phyloP scores from a whole-genome alignment of 2,797 vertebrate genomes.

The Podarcis lilfordi region DNA sequence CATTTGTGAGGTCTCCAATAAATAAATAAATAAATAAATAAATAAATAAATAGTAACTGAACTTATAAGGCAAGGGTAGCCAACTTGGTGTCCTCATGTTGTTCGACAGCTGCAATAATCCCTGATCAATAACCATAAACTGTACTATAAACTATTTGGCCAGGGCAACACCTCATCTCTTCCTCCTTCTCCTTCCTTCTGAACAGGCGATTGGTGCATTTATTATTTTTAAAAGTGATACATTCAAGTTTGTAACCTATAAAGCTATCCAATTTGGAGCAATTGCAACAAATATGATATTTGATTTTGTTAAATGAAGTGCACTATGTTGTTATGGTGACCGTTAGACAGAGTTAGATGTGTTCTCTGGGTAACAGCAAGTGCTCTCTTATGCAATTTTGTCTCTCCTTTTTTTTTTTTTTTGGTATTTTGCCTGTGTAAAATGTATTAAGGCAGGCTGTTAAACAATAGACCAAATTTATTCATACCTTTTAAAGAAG shows the following conservation, averaged over 20 bases:
- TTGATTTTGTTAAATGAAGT: slow-evolving; percentile 7
- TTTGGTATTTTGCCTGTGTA: not conserved
- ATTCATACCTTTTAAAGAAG: not conserved
- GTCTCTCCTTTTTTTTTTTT: not conserved
- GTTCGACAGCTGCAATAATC: not conserved
- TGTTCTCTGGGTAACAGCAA: not conserved
- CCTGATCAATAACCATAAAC: not conserved
- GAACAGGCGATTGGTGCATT: not conserved
- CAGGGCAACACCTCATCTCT: not conserved
- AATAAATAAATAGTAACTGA: not conserved
- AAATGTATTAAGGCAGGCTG: not conserved
- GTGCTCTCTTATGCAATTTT: not conserved
- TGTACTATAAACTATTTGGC: not conserved
- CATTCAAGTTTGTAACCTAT: not conserved
- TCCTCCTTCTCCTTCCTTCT: not conserved
- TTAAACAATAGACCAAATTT: not conserved
- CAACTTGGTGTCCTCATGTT: not conserved
- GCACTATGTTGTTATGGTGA: slow-evolving; percentile 30
- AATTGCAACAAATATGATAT: not conserved
- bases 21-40: no score
- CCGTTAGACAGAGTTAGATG: not conserved
- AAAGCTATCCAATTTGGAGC: not conserved
- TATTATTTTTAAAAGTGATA: not conserved
- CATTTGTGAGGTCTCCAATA: not conserved
- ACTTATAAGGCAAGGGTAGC: not conserved